A percentile compares a stretch with the other conserved stretches of the same genome.
Conservation (phyloP, 2,113 vertebrate species). For the Sus scrofa region DNA sequence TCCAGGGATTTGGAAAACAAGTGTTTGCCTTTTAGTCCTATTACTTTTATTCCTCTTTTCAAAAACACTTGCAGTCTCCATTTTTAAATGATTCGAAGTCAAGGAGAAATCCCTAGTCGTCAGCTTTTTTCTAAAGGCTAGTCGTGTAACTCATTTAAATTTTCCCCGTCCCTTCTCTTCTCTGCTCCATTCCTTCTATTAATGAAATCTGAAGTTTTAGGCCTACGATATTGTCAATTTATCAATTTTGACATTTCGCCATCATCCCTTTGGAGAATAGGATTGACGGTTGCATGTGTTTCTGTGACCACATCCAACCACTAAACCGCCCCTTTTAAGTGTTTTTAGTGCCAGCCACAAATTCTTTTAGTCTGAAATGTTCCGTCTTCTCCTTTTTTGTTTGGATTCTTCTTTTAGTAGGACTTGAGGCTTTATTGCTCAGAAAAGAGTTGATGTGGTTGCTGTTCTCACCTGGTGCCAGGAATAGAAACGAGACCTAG, state of each 20-base stretch:
- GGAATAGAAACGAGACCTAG: not conserved
- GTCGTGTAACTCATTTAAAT: not conserved
- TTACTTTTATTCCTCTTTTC: constrained; percentile 19
- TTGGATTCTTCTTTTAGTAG: not conserved
- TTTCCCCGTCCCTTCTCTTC: not conserved
- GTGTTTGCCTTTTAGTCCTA: not conserved
- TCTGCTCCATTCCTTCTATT: not conserved
- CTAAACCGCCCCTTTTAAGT: not conserved
- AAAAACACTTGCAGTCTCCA: not conserved
- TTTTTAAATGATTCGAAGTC: not conserved
- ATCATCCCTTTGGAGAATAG: not conserved
- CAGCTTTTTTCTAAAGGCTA: not conserved
- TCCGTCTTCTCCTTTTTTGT: not conserved
- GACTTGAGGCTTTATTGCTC: not conserved
- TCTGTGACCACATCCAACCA: not conserved
- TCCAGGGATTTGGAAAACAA: not conserved
- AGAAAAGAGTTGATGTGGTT: not conserved
- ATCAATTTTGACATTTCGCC: not conserved
- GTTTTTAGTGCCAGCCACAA: not conserved
- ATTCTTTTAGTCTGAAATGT: not conserved
- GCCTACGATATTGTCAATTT: not conserved
- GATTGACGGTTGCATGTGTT: not conserved
- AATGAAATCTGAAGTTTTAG: not conserved
- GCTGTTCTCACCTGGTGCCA: not conserved
- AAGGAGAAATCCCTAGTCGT: not conserved